A percentile compares a stretch with the other conserved stretches of the same genome.
phyloP scores from a whole-genome alignment of 2,888 invertebrate species.

The Crocallis elinguaria region DNA sequence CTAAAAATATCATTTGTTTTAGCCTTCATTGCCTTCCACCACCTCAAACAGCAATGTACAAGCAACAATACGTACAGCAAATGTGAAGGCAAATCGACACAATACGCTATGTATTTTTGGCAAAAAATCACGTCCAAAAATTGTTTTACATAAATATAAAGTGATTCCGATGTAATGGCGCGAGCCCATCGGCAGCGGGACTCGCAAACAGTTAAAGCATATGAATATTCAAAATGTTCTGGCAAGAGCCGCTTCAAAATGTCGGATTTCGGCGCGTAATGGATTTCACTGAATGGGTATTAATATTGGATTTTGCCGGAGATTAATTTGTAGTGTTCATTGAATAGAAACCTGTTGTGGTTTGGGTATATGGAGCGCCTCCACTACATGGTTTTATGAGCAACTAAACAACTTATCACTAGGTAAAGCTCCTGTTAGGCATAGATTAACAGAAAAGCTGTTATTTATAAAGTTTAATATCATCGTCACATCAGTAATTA shows the following conservation, averaged over 20 bases:
- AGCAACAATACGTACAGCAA: not conserved
- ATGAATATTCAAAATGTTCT: slow-evolving; percentile 54
- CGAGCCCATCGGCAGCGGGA: slow-evolving; percentile 5
- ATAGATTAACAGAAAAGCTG: too few species aligned
- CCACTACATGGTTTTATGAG: too few species aligned
- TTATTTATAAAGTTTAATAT: too few species aligned
- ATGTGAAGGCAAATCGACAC: slow-evolving; percentile 1
- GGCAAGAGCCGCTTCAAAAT: slow-evolving; percentile 36
- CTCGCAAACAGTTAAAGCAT: slow-evolving; percentile 40
- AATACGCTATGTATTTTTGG: slow-evolving; percentile 1
- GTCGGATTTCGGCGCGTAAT: slow-evolving; percentile 26
- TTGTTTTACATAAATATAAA: slow-evolving; percentile 28
- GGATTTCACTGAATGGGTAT: slow-evolving; percentile 29
- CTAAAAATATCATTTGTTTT: too few species aligned
- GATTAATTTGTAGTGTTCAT: slow-evolving; percentile 16
- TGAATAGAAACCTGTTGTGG: slow-evolving; percentile 13
- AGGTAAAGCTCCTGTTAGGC: too few species aligned
- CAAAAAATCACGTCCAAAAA: slow-evolving; percentile 11
- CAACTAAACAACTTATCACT: too few species aligned
- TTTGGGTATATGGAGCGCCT: not conserved
- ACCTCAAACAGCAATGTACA: not conserved
- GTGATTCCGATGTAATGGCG: slow-evolving; percentile 9
- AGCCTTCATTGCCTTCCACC: too few species aligned
- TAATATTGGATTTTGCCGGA: slow-evolving; percentile 27
- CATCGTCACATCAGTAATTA: too few species aligned